Evolutionary conservation across 1,140 invertebrate genomes (phyloP), one percentile per base, ranked within the genome.

Genomic region (Scaptomyza pallida): DNA sequence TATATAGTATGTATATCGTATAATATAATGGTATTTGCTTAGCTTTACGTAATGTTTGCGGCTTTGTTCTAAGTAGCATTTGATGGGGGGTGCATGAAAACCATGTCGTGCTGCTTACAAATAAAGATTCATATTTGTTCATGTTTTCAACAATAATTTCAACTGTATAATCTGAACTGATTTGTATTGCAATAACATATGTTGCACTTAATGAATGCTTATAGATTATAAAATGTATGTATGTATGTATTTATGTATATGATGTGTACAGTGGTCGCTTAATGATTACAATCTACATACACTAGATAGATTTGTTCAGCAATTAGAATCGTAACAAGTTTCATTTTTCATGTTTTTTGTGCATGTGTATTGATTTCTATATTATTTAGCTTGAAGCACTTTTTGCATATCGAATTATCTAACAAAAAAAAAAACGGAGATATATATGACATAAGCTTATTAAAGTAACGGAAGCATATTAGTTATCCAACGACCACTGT

Each of bases 141-240:
- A 45, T 35, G 26, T 47, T 47, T 33, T 45, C 23, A 54, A 59
- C 26, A 54, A 37, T 54, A 59, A 35, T 59, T 59, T 59, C 55
- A 59, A 59, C 26, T 59, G 43, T 45, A 30, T 44, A 8, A 21
- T 26, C 33, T 37, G 33, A 37, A 37, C 40, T 50, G 5, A n/a
- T 2, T 48, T n/a, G 45, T 8, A 48, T 48, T 33, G 13, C 13
- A 41, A 26, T 47, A 23, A 47, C 44, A 47, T 17, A 44, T 17
- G 43, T 44, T 44, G 26, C 26, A 37, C 33, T 37, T 37, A 44
- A 44, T 2, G 30, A 52, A 17, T 21, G 17, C 17, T 19, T 47
- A 59, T 35, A 48, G 1, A 26, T n/a, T 30, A 48, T 8, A 48
- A n/a, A n/a, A n/a, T 5, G 23, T 21, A 33, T 16, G 26, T 2